Percentiles rank a stretch among this genome's conserved stretches.
Evolutionary conservation across 2,113 vertebrate species (phyloP).

Genomic region (Mastomys coucha): DNA sequence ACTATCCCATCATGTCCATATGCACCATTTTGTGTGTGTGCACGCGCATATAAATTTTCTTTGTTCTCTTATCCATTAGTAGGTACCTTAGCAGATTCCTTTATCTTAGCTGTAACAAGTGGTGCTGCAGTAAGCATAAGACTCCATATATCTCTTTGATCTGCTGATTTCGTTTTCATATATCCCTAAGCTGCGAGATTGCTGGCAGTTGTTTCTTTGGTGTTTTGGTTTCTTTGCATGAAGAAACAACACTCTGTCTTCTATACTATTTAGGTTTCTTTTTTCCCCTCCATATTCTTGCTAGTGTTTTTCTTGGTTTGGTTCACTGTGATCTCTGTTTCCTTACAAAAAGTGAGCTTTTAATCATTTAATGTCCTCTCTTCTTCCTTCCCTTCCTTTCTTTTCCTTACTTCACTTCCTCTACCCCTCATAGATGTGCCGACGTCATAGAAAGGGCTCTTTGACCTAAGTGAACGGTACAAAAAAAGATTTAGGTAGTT

Average conservation of each 20-base stretch:
- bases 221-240: background rate
- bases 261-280: background rate
- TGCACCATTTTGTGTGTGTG: background rate
- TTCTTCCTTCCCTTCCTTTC: background rate
- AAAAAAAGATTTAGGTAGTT: constrained; percentile 91
- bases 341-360: constrained; percentile 76
- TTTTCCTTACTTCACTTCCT: constrained; percentile 62
- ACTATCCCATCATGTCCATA: background rate
- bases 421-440: constrained; percentile 88
- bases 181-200: background rate
- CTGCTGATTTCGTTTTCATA: background rate
- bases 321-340: constrained; percentile 81
- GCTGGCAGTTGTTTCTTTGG: background rate
- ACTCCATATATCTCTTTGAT: background rate
- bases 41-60: background rate
- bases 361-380: constrained; percentile 69
- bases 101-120: background rate
- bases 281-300: background rate
- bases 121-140: background rate
- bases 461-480: constrained; percentile 87
- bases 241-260: background rate
- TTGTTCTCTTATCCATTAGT: background rate
- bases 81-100: background rate
- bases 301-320: background rate
- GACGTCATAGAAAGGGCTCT: constrained; percentile 95